Conservation (phyloP, 92 coral and sea anemone species). For the Nematostella vectensis region DNA sequence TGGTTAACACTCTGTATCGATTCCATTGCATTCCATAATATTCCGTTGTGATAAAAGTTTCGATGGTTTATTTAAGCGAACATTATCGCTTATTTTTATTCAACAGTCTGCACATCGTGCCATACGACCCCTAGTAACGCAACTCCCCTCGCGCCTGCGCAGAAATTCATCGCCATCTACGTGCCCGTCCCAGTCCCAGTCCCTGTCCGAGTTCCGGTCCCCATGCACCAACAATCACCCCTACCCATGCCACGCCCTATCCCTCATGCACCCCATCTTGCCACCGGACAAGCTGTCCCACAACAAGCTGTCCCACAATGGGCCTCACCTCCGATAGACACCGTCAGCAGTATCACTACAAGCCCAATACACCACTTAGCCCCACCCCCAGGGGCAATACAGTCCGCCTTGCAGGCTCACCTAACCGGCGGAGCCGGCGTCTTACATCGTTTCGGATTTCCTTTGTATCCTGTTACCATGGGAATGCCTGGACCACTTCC, state of each 20-base stretch:
- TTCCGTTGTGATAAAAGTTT: too few species aligned
- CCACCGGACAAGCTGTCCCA: background rate
- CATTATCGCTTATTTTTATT: too few species aligned
- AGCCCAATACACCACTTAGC: background rate
- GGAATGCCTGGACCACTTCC: too few species aligned
- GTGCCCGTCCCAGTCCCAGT: conserved; percentile 3
- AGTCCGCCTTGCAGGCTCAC: background rate
- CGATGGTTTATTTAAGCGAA: too few species aligned
- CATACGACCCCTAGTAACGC: too few species aligned
- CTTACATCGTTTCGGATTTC: background rate
- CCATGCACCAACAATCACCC: background rate
- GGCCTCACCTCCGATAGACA: background rate
- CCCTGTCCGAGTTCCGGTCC: conserved; percentile 2
- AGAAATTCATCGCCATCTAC: background rate
- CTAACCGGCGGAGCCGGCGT: too few species aligned
- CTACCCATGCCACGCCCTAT: background rate
- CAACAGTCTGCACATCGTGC: too few species aligned
- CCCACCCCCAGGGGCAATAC: background rate
- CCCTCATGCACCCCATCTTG: background rate
- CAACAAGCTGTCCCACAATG: too few species aligned
- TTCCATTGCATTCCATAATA: too few species aligned
- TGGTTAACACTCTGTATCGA: too few species aligned
- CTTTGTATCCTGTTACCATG: background rate
- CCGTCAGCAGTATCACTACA: background rate
- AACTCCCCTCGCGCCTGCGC: too few species aligned